A percentile compares a stretch with the other conserved stretches of the same genome.
Evolutionary conservation across 2,888 invertebrate species (phyloP).

Genomic region (Patella depressa): DNA sequence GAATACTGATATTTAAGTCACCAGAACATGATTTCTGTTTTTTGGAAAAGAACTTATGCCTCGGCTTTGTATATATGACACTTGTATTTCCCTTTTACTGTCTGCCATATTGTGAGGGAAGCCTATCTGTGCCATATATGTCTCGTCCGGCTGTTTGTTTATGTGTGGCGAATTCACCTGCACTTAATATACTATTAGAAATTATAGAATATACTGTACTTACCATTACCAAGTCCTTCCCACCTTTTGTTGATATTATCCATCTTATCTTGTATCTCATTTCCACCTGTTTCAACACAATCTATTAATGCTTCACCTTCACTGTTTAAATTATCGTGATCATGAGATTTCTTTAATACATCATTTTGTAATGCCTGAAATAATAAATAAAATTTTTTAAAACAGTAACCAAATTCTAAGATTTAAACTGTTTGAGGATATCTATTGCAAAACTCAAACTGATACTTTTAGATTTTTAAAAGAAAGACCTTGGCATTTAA

Average conservation of each 20-base stretch:
- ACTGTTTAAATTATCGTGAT: slow-evolving; percentile 80
- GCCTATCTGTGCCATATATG: too few relatives aligned
- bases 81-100: too few relatives aligned
- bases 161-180: too few relatives aligned
- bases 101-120: too few relatives aligned
- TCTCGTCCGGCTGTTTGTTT: too few relatives aligned
- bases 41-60: too few relatives aligned
- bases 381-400: neutral
- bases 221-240: slow-evolving; percentile 79
- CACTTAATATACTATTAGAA: too few relatives aligned
- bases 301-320: slow-evolving; percentile 88
- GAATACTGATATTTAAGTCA: too few relatives aligned
- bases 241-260: slow-evolving; percentile 87
- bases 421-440: neutral
- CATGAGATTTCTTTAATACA: slow-evolving; percentile 92
- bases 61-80: too few relatives aligned
- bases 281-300: slow-evolving; percentile 91
- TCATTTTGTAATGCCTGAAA: slow-evolving; percentile 84
- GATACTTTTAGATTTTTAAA: neutral
- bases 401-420: neutral
- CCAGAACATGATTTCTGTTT: too few relatives aligned
- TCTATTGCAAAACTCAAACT: neutral
- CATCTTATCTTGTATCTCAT: slow-evolving; percentile 86
- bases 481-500: neutral
- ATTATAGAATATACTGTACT: neutral